Conservation (phyloP, 1,140 invertebrate species). For the Pseudomyrmex flavicornis region DNA sequence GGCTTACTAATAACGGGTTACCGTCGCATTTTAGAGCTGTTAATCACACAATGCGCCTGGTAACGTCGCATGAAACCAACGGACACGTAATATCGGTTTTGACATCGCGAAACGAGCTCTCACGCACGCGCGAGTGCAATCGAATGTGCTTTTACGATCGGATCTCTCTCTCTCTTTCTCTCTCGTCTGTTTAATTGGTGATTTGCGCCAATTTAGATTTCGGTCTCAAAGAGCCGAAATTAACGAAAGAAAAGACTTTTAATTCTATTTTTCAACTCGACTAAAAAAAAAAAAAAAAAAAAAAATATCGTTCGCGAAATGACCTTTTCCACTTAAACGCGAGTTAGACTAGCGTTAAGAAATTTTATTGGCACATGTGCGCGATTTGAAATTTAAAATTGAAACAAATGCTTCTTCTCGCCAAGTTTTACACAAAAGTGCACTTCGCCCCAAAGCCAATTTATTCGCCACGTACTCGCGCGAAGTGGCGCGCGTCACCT, state of each 20-base stretch:
- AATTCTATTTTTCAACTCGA: too few relatives aligned
- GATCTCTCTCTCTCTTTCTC: too few relatives aligned
- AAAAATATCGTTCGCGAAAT: background rate
- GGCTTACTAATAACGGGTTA: conserved; percentile 78
- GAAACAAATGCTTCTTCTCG: background rate
- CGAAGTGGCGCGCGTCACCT: conserved; percentile 25
- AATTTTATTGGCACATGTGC: background rate
- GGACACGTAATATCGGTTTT: conserved; percentile 60
- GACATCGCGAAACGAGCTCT: conserved; percentile 11
- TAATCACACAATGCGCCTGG: conserved; percentile 65
- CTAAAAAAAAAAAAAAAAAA: background rate
- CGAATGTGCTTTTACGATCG: background rate
- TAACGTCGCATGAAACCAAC: conserved; percentile 27
- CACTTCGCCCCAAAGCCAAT: background rate
- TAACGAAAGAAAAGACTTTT: too few relatives aligned
- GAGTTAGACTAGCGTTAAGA: background rate
- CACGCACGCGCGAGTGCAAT: conserved; percentile 41
- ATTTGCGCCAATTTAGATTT: too few relatives aligned
- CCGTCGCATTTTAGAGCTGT: conserved; percentile 72
- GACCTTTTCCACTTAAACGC: conserved; percentile 7
- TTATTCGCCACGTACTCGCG: conserved; percentile 19
- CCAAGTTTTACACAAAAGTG: conserved; percentile 12
- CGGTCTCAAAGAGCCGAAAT: too few relatives aligned
- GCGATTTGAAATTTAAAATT: conserved; percentile 5
- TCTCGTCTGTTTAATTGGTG: background rate